Conservation (phyloP, 2,113 vertebrate species). For the Ceyx margarethae region DNA sequence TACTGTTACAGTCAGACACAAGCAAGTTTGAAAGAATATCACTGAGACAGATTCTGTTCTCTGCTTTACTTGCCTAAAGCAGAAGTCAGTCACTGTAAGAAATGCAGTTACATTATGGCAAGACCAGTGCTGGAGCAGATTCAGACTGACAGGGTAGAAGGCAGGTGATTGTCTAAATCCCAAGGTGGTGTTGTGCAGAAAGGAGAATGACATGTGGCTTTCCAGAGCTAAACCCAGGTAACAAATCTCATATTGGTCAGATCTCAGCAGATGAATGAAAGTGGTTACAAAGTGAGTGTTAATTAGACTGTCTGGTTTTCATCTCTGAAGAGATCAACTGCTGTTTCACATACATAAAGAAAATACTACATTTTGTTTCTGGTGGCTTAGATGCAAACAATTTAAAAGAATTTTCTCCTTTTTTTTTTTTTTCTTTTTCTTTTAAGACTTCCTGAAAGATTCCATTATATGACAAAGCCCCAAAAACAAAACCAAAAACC, state of each 20-base stretch:
- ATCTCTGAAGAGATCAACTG: neutral
- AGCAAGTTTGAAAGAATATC: neutral
- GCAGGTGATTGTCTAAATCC: neutral
- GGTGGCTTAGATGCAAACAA: neutral
- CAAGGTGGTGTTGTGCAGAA: neutral
- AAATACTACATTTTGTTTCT: neutral
- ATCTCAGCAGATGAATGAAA: neutral
- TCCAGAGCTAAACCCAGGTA: neutral
- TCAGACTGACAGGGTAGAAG: neutral
- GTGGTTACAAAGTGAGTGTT: neutral
- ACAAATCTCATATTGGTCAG: neutral
- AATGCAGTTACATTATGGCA: neutral
- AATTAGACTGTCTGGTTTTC: neutral
- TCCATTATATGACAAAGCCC: neutral
- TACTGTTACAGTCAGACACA: neutral
- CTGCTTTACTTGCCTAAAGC: neutral
- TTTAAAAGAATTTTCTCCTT: neutral
- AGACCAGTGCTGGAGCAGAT: neutral
- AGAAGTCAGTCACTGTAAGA: neutral
- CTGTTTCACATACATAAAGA: neutral
- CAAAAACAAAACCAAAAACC: neutral
- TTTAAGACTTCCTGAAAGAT: neutral
- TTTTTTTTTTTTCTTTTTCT: rapidly evolving
- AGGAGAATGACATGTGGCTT: neutral
- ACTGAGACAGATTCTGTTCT: neutral